Base-by-base conservation (phyloP, 2,888 invertebrate species). In the Yponomeuta sedellus region DNA sequence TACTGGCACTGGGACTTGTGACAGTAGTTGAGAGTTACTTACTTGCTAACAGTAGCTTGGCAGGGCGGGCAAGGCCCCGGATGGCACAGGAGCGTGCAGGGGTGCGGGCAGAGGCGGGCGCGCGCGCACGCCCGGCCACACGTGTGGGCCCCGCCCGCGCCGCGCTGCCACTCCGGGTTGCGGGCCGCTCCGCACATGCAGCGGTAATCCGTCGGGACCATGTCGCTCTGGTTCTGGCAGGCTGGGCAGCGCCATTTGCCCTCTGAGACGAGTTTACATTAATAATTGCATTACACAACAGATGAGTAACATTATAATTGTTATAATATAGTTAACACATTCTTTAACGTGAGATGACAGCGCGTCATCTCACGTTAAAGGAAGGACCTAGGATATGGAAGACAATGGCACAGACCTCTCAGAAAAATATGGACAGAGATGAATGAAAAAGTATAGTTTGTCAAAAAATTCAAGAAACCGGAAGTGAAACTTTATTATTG, bases 1-100 rank as follows among this genome's bases (percentile, higher is more conserved):
- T 34, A 34, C 5, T 34, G 25, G 25, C 25, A 25, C n/a, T n/a
- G 25, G 25, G 2, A 25, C 5, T 25, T 0, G 25, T 25, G 25
- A 25, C 25, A 25, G 25, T 25, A 5, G 25, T 25, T 5, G 25
- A 25, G 25, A 25, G 25, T 25, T 16, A 75, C 78, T 72, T 74
- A 92, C 90, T 92, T 94, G 66, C 83, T 89, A 16, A 96, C 94
- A 75, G 95, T 95, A 1, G 96, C 95, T 72, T 94, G 94, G 76
- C 98, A 99, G 0, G 96, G 95, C 1, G 98, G 97, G 85, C 99
- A 99, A 0, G 98, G 97, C 0, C 99, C 99, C 0, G 98, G 98
- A 82, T 99, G 98, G 79, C 98, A 98, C 0, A 95, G 92, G 72
- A 97, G 85, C 12, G 94, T 95, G 83, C 98, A 98, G 0, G 93